These are phyloP conservation scores for Macrobrachium nipponense DNA, from an alignment of 1,140 invertebrate species.

Conservation along the genomic window DNA sequence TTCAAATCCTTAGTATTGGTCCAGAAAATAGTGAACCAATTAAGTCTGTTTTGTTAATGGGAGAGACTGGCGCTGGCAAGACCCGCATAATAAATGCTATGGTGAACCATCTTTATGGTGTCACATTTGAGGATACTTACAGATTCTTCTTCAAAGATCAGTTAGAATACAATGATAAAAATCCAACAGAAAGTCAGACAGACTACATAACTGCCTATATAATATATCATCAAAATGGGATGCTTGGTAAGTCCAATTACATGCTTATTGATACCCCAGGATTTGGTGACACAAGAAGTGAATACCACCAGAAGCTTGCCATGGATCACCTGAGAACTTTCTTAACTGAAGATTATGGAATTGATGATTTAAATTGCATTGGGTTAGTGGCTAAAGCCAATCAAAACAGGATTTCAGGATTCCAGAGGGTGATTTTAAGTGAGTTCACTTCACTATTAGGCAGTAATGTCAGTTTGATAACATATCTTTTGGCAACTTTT, in stretches of 20 bases:
- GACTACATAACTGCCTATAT: conserved; percentile 42
- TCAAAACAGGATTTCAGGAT: conserved; percentile 41
- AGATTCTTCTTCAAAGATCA: conserved; percentile 39
- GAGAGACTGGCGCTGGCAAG: conserved; percentile 42
- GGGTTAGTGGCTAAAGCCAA: conserved; percentile 47
- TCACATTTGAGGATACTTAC: conserved; percentile 31
- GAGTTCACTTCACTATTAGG: conserved; percentile 43
- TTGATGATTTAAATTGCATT: conserved; percentile 50
- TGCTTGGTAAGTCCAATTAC: conserved; percentile 23
- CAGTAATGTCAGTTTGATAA: conserved; percentile 45
- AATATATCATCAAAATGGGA: conserved; percentile 38
- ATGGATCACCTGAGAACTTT: conserved; percentile 22
- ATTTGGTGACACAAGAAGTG: conserved; percentile 42
- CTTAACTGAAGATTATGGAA: conserved; percentile 39
- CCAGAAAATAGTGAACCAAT: background rate
- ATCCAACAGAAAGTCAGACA: conserved; percentile 50
- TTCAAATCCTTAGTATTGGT: background rate
- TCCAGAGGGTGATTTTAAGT: conserved; percentile 32
- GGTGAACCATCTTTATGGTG: conserved; percentile 31
- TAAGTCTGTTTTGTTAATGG: conserved; percentile 27
- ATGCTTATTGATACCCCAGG: conserved; percentile 51
- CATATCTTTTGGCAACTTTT: conserved; percentile 50
- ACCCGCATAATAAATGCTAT: conserved; percentile 28
- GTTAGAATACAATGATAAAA: conserved; percentile 4
- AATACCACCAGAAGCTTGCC: conserved; percentile 27